phyloP scores from a whole-genome alignment of 92 coral and sea anemone species.

The Isaurus tuberculatus region DNA sequence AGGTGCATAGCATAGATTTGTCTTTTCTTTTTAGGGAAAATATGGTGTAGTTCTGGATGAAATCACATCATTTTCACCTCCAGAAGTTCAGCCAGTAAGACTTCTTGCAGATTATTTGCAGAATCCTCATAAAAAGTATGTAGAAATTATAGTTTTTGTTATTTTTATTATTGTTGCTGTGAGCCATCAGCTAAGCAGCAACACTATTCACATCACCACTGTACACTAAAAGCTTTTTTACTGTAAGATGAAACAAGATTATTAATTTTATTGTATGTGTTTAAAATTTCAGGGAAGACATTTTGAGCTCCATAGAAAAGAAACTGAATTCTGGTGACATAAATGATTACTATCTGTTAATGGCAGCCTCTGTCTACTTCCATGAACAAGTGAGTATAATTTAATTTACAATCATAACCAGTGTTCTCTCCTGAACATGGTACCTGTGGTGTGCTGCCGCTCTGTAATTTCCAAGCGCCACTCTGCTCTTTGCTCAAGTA shows the following conservation, averaged over 20 bases:
- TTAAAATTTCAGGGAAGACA: constrained; percentile 72
- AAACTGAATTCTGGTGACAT: constrained; percentile 90
- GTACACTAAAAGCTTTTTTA: too few species aligned
- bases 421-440: too few species aligned
- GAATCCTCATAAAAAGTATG: constrained; percentile 81
- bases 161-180: too few species aligned
- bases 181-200: too few species aligned
- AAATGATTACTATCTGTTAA: constrained; percentile 89
- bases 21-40: constrained; percentile 76
- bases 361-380: constrained; percentile 89
- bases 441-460: too few species aligned
- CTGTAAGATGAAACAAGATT: neutral
- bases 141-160: too few species aligned
- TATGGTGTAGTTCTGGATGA: constrained; percentile 97
- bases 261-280: neutral
- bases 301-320: constrained; percentile 86
- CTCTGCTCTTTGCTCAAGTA: too few species aligned
- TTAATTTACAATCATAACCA: too few species aligned
- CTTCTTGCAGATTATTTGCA: constrained; percentile 94
- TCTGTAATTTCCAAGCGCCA: too few species aligned
- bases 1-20: neutral
- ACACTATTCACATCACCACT: too few species aligned
- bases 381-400: constrained; percentile 80
- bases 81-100: constrained; percentile 94
- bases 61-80: constrained; percentile 82